Base-by-base conservation (phyloP, 2,113 vertebrate genomes). In the Clarias magur region DNA sequence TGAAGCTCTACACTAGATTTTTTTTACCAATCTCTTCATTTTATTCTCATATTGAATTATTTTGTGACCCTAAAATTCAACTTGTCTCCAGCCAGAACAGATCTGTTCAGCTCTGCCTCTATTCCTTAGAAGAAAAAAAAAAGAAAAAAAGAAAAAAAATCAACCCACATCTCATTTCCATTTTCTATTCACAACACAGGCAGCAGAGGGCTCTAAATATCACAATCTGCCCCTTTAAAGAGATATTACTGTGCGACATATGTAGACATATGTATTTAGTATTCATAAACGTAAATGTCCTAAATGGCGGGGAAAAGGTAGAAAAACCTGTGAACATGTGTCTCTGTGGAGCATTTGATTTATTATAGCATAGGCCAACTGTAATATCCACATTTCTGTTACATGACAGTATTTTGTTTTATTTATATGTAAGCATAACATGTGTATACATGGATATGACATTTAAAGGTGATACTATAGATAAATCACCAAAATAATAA, bases 141-240 rank as follows among this genome's bases (percentile, higher is more conserved):
- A 10, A 11, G 17, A 27, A 76, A 78, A 1, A 8, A 48, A 5
- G 2, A 3, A 11, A n/a, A 56, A 27, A 76, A 78, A 2, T 1
- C 48, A 21, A 27, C 4, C 19, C 5, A 54, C 5, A 16, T 42
- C 42, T 48, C 42, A 76, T 25, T 75, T 75, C 8, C 57, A 60
- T 12, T 38, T 60, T 56, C 79, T 60, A 3, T 60, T 80, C 56
- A 59, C 3, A 10, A 38, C 19, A 80, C 17, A 60, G 56, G 10
- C 79, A 80, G 57, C 79, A 80, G 79, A 80, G 57, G 57, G 79
- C 30, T 60, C 79, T 60, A 12, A 38, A 23, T 30, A 38, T 80
- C 60, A 23, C 30, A 23, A 2, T 19, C 30, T 13, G 27, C 57
- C 56, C 13, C 56, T 34, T 80, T 80, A 60, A 80, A 34, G 11